phyloP scores from a whole-genome alignment of 2,113 vertebrate species.

The Mungos mungo region DNA sequence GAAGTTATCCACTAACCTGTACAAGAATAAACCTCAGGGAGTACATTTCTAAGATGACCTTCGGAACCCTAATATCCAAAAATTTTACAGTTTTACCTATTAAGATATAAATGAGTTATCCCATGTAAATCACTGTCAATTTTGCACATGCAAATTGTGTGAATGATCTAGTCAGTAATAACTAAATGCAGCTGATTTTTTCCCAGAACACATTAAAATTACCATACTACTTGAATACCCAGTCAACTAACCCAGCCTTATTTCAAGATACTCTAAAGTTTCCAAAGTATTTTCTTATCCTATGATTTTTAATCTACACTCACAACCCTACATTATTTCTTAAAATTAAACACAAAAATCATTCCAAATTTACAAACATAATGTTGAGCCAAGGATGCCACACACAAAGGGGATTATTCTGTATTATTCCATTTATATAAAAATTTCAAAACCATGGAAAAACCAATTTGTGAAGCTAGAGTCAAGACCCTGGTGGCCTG shows the following conservation, averaged over 20 bases:
- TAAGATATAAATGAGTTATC: conserved; percentile 47
- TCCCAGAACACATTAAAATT: not conserved
- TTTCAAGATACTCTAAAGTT: not conserved
- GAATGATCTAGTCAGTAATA: not conserved
- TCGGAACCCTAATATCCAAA: conserved; percentile 18
- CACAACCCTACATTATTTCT: not conserved
- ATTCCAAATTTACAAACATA: conserved; percentile 30
- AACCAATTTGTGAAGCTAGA: not conserved
- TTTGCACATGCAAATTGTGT: conserved; percentile 38
- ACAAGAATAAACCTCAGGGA: conserved; percentile 62
- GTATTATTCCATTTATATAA: not conserved
- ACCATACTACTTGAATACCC: not conserved
- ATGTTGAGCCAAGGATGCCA: conserved; percentile 16
- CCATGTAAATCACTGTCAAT: conserved; percentile 43
- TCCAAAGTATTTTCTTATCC: conserved; percentile 6
- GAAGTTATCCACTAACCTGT: conserved; percentile 42
- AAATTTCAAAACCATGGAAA: not conserved
- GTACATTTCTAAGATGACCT: conserved; percentile 48
- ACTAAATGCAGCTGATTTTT: conserved; percentile 6
- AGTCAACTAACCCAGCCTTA: not conserved
- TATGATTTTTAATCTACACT: not conserved
- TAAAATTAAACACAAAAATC: not conserved
- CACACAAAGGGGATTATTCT: not conserved
- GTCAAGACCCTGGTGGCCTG: not conserved
- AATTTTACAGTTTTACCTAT: conserved; percentile 38